phyloP scores from a whole-genome alignment of 1,140 invertebrate species.

The Armadillidium nasatum region DNA sequence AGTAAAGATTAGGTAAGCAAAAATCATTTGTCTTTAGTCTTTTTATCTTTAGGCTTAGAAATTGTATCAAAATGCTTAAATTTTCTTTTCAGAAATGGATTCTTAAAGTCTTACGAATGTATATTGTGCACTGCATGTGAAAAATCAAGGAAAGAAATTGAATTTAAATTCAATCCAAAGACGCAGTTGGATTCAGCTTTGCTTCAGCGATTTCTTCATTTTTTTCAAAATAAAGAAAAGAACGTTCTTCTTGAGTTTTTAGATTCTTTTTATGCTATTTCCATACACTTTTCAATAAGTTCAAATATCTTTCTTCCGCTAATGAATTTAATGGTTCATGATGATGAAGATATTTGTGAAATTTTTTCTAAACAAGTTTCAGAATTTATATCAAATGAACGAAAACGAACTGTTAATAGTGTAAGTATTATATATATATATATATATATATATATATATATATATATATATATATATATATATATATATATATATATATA shows the following conservation, averaged over 20 bases:
- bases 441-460: no score
- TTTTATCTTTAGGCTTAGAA: background rate
- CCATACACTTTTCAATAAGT: background rate
- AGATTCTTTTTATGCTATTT: background rate
- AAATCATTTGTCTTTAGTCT: background rate
- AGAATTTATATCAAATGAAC: background rate
- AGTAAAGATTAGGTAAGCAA: background rate
- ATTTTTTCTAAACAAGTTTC: background rate
- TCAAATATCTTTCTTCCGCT: background rate
- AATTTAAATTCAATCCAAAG: background rate
- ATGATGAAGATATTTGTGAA: background rate
- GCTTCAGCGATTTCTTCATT: background rate
- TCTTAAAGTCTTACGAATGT: background rate
- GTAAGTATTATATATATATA: no score
- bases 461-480: conserved; percentile 2
- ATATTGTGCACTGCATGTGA: background rate
- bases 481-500: conserved; percentile 6
- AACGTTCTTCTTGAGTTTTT: background rate
- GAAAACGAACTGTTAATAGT: no score
- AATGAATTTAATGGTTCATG: conserved; percentile 2
- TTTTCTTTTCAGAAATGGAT: background rate
- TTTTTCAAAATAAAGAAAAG: background rate
- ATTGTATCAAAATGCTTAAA: background rate
- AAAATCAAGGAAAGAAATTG: background rate
- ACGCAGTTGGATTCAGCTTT: background rate